Conservation (phyloP, 2,888 invertebrate species). For the Neuroscelio doddi region DNA sequence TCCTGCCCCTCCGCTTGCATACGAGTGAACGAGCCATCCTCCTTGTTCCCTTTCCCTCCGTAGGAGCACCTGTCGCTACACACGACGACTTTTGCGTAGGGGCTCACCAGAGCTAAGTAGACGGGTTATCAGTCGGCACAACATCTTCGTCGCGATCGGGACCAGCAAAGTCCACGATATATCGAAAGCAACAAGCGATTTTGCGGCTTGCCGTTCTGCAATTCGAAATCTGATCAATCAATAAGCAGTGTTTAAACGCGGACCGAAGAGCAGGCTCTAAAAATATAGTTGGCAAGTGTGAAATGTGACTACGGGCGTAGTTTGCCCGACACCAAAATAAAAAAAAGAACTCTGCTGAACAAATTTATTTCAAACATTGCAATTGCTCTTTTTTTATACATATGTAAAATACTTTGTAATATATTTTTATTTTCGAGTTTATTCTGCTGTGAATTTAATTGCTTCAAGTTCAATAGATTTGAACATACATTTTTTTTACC, state of each 20-base stretch:
- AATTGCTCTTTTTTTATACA: too few species aligned
- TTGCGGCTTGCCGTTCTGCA: not conserved
- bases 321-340: not conserved
- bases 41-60: slow-evolving; percentile 43
- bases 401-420: too few species aligned
- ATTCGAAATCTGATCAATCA: not conserved
- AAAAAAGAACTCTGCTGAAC: not conserved
- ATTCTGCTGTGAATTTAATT: too few species aligned
- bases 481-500: too few species aligned
- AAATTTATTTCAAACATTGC: too few species aligned
- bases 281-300: slow-evolving; percentile 14
- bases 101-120: slow-evolving; percentile 68
- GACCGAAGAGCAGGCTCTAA: not conserved
- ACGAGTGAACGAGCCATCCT: slow-evolving; percentile 39
- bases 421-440: too few species aligned
- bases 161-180: slow-evolving; percentile 44
- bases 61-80: slow-evolving; percentile 66
- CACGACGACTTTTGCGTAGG: slow-evolving; percentile 60
- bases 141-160: slow-evolving; percentile 69
- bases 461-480: too few species aligned
- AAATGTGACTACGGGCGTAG: slow-evolving; percentile 22
- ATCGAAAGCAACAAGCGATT: slow-evolving; percentile 3
- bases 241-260: not conserved
- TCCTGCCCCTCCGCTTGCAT: slow-evolving; percentile 42
- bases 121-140: slow-evolving; percentile 71